Conservation (phyloP, 2,888 invertebrate species). For the Criorhina ranunculi region DNA sequence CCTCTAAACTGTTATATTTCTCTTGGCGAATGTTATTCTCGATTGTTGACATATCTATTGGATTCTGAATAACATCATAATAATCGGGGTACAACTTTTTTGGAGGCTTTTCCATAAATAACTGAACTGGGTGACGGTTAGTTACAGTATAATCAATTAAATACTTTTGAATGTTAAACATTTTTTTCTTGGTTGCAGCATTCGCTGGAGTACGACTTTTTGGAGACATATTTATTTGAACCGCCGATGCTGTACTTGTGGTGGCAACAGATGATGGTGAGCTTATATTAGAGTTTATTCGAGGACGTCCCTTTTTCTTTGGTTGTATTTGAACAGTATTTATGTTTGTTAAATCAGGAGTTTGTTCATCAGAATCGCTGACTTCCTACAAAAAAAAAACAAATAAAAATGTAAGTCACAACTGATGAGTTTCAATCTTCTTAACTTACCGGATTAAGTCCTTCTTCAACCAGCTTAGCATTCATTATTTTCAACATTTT, state of each 20-base stretch:
- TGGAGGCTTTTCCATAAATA: constrained; percentile 98
- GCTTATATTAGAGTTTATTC: constrained; percentile 80
- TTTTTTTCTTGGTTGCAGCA: constrained; percentile 88
- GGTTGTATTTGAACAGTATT: constrained; percentile 80
- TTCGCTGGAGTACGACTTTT: constrained; percentile 82
- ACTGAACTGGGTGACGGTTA: constrained; percentile 93
- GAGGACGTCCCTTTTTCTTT: constrained; percentile 83
- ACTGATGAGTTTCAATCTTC: not conserved
- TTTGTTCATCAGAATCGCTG: constrained; percentile 78
- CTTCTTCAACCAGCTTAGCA: constrained; percentile 87
- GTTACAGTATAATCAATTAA: constrained; percentile 89
- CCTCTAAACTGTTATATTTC: constrained; percentile 93
- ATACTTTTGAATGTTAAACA: constrained; percentile 92
- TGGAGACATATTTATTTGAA: constrained; percentile 79
- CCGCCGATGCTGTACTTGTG: constrained; percentile 55
- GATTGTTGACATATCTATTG: constrained; percentile 97
- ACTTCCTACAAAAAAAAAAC: constrained; percentile 64
- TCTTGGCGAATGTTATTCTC: constrained; percentile 95
- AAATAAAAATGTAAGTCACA: not conserved
- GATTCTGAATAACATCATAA: constrained; percentile 96
- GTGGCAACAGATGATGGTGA: constrained; percentile 79
- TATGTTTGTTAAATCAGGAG: constrained; percentile 42
- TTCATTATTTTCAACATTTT: constrained; percentile 94
- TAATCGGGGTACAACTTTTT: constrained; percentile 97
- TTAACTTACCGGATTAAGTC: constrained; percentile 81